Percentiles rank a stretch among this genome's conserved stretches.
phyloP scores from a whole-genome alignment of 2,888 invertebrate genomes.

The Nomada ruficornis region DNA sequence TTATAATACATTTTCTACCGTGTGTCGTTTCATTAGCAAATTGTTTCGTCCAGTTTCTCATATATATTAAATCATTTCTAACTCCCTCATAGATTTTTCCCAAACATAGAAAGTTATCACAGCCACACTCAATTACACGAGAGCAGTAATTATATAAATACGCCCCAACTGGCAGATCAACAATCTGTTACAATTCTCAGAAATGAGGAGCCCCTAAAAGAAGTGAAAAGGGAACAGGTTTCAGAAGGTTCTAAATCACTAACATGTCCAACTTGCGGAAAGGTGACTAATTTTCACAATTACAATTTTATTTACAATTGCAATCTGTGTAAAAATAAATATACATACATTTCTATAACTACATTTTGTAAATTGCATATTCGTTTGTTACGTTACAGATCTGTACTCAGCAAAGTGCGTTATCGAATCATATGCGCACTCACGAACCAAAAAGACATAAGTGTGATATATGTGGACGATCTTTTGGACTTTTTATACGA shows the following conservation, averaged over 20 bases:
- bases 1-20: conserved; percentile 30
- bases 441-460: conserved; percentile 80
- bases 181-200: conserved; percentile 31
- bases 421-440: conserved; percentile 81
- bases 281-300: conserved; percentile 63
- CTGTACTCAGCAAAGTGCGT: conserved; percentile 80
- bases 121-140: conserved; percentile 76
- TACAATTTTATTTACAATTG: background rate
- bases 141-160: conserved; percentile 26
- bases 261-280: conserved; percentile 79
- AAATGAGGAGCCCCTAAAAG: conserved; percentile 58
- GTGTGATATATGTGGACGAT: conserved; percentile 79
- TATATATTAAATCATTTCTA: conserved; percentile 3
- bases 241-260: conserved; percentile 73
- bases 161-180: conserved; percentile 30
- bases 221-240: conserved; percentile 70
- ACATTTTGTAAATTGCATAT: background rate
- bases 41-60: background rate
- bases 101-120: conserved; percentile 71
- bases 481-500: conserved; percentile 79
- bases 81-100: conserved; percentile 72
- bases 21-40: background rate
- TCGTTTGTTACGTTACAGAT: conserved; percentile 59
- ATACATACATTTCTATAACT: background rate
- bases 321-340: background rate